Conservation (phyloP, 2,888 invertebrate species). For the Cephus spinipes region DNA sequence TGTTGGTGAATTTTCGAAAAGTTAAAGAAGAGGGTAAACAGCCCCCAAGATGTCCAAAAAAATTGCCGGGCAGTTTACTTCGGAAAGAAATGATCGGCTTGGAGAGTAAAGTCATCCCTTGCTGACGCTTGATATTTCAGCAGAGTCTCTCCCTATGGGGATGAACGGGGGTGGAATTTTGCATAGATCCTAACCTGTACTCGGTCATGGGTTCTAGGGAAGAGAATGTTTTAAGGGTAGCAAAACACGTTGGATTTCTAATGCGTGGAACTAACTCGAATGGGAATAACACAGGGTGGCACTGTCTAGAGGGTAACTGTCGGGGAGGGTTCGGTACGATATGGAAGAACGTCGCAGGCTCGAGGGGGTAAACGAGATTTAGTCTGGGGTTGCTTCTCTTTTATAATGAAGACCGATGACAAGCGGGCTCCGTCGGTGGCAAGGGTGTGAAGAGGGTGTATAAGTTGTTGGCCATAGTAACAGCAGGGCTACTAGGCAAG, state of each 20-base stretch:
- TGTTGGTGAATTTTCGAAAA: background rate
- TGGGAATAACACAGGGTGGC: background rate
- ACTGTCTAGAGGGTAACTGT: background rate
- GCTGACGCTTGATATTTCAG: background rate
- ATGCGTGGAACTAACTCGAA: background rate
- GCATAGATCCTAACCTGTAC: background rate
- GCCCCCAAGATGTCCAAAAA: background rate
- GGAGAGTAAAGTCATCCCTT: background rate
- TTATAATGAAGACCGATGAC: slow-evolving; percentile 63
- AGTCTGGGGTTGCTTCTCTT: slow-evolving; percentile 46
- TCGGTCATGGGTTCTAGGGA: background rate
- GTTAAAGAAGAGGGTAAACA: background rate
- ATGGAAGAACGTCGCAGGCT: slow-evolving; percentile 28
- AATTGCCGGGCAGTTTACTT: background rate
- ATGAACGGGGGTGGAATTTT: background rate
- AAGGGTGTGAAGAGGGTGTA: slow-evolving; percentile 29
- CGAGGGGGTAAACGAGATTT: slow-evolving; percentile 52
- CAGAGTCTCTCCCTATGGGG: background rate
- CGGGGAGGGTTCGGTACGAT: slow-evolving; percentile 14
- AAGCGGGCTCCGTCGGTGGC: slow-evolving; percentile 35
- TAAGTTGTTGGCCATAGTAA: slow-evolving; percentile 52
- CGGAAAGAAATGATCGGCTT: background rate
- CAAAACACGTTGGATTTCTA: background rate
- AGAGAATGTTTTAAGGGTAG: background rate
- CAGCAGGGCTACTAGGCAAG: slow-evolving; percentile 45